A percentile compares a stretch with the other conserved stretches of the same genome.
These are phyloP conservation scores for Parthenolecanium corni DNA, from an alignment of 2,888 invertebrate species.

Conservation along the genomic window DNA sequence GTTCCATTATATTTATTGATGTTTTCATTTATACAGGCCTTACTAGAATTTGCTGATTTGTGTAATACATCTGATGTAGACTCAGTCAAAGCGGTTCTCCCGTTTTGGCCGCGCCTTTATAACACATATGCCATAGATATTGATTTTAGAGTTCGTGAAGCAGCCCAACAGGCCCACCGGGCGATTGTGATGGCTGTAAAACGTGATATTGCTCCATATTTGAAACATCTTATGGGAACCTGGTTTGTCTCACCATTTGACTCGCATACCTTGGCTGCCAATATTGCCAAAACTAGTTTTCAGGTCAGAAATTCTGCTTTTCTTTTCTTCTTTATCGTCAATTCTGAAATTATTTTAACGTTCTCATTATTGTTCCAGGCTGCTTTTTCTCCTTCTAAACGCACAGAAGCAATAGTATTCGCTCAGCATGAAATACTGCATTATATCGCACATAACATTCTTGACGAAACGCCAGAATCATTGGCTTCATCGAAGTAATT, in stretches of 20 bases:
- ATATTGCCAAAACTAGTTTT: constrained; percentile 56
- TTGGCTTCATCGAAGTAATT: constrained; percentile 44
- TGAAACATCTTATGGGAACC: constrained; percentile 63
- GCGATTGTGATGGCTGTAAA: constrained; percentile 52
- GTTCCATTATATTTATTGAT: not conserved
- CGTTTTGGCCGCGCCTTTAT: constrained; percentile 75
- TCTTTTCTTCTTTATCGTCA: not conserved
- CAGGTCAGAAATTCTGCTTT: constrained; percentile 38
- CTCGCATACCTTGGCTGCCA: constrained; percentile 70
- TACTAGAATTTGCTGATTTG: constrained; percentile 66
- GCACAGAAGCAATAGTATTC: constrained; percentile 65
- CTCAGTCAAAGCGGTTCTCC: constrained; percentile 57
- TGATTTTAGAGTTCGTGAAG: constrained; percentile 74
- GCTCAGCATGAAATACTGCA: constrained; percentile 69
- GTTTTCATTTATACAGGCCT: constrained; percentile 45
- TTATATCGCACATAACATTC: constrained; percentile 59
- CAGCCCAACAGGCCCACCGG: constrained; percentile 60
- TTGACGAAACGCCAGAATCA: constrained; percentile 47
- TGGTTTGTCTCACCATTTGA: constrained; percentile 83
- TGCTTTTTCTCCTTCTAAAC: constrained; percentile 67
- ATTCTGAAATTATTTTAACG: constrained; percentile 20
- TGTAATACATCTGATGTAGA: constrained; percentile 53
- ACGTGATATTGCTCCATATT: constrained; percentile 62
- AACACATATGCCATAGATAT: constrained; percentile 60
- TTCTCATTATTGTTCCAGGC: constrained; percentile 41